Base-by-base conservation (phyloP, 1,140 invertebrate genomes). In the Venustaconcha ellipsiformis region DNA sequence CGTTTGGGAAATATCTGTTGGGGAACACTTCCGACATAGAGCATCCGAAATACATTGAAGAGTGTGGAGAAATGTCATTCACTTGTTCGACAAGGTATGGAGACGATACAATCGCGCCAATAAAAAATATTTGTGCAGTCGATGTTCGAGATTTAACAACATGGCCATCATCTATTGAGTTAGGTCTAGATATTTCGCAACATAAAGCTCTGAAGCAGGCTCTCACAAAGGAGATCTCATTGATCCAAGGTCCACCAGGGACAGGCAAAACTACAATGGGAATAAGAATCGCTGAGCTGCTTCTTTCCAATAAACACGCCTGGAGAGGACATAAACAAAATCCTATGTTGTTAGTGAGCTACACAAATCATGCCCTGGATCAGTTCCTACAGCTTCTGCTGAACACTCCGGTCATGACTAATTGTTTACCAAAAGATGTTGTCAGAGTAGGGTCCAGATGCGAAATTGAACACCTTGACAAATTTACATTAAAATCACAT, bases 301-400 rank as follows among this genome's bases (percentile, higher is more conserved):
- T 90, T 14, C 75, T 90, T 13, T 67, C 82, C 20, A 90, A 90
- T 80, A 30, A 66, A 48, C 48, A 79, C 14, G 58, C 83, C 11
- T 88, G 86, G 87, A 58, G 59, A n/a, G 72, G 64, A 17, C 96
- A 71, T 37, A 37, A 37, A 37, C 30, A 5, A 37, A 5, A 37
- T 5, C 30, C 30, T 37, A 37, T 37, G 30, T 87, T 96, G 4
- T 90, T 97, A 13, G 92, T 96, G n/a, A 95, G 95, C 84, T 95
- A 93, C 80, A 96, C 95, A 0, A 97, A 96, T 86, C 95, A 96
- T 88, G 95, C 95, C 1, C 85, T 97, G 12, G 95, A 97, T 90
- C 95, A 96, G 84, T 96, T 97, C 89, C 88, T 97, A 15, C 93
- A 95, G 85, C 94, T 93, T 26, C 80, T 88, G 18, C 58, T 83